These are phyloP conservation scores for Xanthostigma xanthostigma DNA, from an alignment of 2,888 invertebrate genomes.

Conservation along the genomic window DNA sequence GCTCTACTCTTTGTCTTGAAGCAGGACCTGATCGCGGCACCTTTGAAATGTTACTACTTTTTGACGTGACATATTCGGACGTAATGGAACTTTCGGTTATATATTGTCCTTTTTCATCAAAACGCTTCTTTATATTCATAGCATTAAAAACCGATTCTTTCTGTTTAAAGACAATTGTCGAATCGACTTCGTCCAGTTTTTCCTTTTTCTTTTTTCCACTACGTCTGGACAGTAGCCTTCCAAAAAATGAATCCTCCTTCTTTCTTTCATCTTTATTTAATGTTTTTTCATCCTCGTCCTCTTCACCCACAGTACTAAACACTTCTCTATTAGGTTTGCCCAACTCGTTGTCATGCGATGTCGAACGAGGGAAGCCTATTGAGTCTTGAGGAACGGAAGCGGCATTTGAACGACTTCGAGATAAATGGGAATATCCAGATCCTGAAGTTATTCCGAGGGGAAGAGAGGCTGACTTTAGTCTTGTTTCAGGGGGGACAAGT, in stretches of 20 bases:
- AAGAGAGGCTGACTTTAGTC: constrained; percentile 47
- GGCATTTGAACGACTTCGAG: constrained; percentile 30
- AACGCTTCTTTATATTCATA: constrained; percentile 35
- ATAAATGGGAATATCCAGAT: constrained; percentile 33
- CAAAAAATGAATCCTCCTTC: constrained; percentile 46
- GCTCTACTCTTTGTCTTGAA: constrained; percentile 37
- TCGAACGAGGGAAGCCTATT: constrained; percentile 1
- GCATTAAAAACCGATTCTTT: constrained; percentile 21
- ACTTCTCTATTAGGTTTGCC: constrained; percentile 22
- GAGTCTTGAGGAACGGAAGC: constrained; percentile 16
- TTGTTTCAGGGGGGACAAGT: constrained; percentile 32
- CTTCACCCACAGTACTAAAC: constrained; percentile 20
- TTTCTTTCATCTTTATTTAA: constrained; percentile 24
- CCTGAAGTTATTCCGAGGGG: constrained; percentile 44
- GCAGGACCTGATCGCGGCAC: constrained; percentile 32
- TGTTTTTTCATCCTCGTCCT: constrained; percentile 24
- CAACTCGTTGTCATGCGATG: constrained; percentile 4
- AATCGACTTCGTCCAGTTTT: constrained; percentile 17
- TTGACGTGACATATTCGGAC: constrained; percentile 15
- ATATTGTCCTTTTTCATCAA: constrained; percentile 36
- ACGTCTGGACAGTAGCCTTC: constrained; percentile 49
- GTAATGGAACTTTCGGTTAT: constrained; percentile 29
- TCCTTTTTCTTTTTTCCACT: constrained; percentile 56
- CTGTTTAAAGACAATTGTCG: constrained; percentile 18
- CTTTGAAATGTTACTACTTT: constrained; percentile 13